Base-by-base conservation (phyloP, 64 coral and sea anemone species). In the Platygyra sinensis region DNA sequence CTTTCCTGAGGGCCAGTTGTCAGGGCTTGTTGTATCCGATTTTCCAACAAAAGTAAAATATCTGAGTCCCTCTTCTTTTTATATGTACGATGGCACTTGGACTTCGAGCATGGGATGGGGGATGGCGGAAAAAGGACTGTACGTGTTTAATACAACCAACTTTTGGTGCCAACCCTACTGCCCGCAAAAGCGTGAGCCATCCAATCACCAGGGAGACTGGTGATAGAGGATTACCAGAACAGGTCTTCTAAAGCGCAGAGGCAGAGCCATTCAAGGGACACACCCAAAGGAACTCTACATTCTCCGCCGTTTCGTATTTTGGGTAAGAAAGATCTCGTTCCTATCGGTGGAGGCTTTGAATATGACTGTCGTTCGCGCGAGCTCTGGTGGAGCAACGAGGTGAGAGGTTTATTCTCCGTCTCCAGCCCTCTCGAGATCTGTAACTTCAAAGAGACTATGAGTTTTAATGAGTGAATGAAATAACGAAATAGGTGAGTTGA, bases 261-360 rank as follows among this genome's bases (percentile, higher is more conserved):
- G 69, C 80, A 10, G 90, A 12, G 11, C 24, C 18, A 20, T 67
- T 28, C 90, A 92, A 71, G 72, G 81, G 81, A 92, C 57, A 11
- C 10, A 11, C 80, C 72, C 17, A 36, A 32, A 55, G 82, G 90
- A 86, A 72, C n/a, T 18, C 71, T 3, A 92, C 90, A 50, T n/a
- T 92, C 91, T 3, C 75, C 74, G 2, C 22, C 38, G 16, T 92
- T 92, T 59, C 62, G 59, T 17, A 92, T 92, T 22, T 27, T 11
- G 0, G 91, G 91, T 13, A 87, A n/a, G 52, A 5, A 59, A 74
- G 3, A 74, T 92, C 22, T 87, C 91, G 71, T 92, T 87, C 55
- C 62, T 92, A 73, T 92, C 55, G 83, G 83, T 52, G 91, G 91
- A 22, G 91, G 83, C 28, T 87, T 83, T 59, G 62, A n/a, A 87